Evolutionary conservation across 2,888 invertebrate species (phyloP).

Genomic region (Spisula solida): DNA sequence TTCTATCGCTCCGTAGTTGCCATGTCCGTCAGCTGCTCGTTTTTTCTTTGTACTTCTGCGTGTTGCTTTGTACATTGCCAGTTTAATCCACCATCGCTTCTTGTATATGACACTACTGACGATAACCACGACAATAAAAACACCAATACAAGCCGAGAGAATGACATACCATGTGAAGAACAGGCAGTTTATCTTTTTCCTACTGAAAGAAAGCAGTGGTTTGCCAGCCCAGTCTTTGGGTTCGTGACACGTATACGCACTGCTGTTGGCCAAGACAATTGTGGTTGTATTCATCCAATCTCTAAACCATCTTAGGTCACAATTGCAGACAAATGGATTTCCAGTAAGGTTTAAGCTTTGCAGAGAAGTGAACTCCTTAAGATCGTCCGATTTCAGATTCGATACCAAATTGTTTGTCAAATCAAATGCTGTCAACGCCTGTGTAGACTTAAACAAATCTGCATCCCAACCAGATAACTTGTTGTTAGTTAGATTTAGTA

Average conservation of each 20-base stretch:
- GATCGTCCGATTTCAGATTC: slow-evolving; percentile 82
- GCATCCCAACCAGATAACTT: slow-evolving; percentile 75
- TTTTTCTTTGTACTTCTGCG: background rate
- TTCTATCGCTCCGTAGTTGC: slow-evolving; percentile 63
- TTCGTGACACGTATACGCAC: slow-evolving; percentile 73
- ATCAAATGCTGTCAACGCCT: slow-evolving; percentile 73
- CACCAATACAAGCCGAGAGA: slow-evolving; percentile 48
- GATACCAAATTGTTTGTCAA: slow-evolving; percentile 84
- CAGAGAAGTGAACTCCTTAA: slow-evolving; percentile 91
- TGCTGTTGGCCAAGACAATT: slow-evolving; percentile 56
- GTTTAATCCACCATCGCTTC: slow-evolving; percentile 70
- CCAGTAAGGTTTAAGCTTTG: slow-evolving; percentile 91
- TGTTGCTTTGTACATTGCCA: slow-evolving; percentile 52
- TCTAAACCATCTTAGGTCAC: slow-evolving; percentile 96
- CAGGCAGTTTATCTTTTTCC: slow-evolving; percentile 75
- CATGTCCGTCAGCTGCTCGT: slow-evolving; percentile 44
- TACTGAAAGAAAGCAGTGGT: slow-evolving; percentile 72
- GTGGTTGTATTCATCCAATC: slow-evolving; percentile 96
- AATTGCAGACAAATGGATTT: slow-evolving; percentile 96
- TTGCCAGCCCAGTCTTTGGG: slow-evolving; percentile 75
- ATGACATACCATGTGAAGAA: slow-evolving; percentile 71
- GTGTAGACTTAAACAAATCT: slow-evolving; percentile 66
- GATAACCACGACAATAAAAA: slow-evolving; percentile 57
- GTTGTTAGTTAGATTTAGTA: slow-evolving; percentile 91
- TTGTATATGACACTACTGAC: slow-evolving; percentile 53